Percentiles rank a stretch among this genome's conserved stretches.
These are phyloP conservation scores for Drosophila watanabei DNA, from an alignment of 1,140 invertebrate species.

Conservation along the genomic window DNA sequence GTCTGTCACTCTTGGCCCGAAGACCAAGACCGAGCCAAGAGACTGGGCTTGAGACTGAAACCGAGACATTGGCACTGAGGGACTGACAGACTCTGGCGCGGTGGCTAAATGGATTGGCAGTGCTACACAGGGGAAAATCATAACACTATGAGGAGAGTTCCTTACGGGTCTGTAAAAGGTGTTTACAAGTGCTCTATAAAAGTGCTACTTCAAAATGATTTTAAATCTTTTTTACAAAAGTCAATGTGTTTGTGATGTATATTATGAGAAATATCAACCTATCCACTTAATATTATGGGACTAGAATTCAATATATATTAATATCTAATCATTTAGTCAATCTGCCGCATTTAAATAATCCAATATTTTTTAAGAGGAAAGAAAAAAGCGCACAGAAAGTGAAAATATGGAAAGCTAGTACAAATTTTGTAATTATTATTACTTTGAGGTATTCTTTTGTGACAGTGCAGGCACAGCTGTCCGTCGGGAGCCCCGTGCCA, in stretches of 20 bases:
- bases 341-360: background rate
- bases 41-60: constrained; percentile 12
- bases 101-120: constrained; percentile 3
- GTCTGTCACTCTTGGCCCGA: constrained; percentile 59
- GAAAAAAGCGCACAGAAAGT: background rate
- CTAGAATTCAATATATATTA: background rate
- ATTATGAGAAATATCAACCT: background rate
- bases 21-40: constrained; percentile 31
- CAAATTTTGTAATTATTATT: background rate
- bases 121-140: constrained; percentile 12
- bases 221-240: background rate
- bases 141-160: background rate
- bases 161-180: background rate
- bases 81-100: constrained; percentile 15
- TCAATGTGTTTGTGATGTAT: background rate
- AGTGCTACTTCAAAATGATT: background rate
- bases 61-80: constrained; percentile 6
- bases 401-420: no score
- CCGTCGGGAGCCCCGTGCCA: constrained; percentile 47
- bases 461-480: constrained; percentile 24
- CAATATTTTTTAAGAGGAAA: background rate
- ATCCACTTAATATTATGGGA: background rate
- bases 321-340: no score
- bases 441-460: background rate
- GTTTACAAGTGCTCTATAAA: background rate